A percentile compares a stretch with the other conserved stretches of the same genome.
Conservation (phyloP, 2,888 invertebrate species). For the Norana najaformis region DNA sequence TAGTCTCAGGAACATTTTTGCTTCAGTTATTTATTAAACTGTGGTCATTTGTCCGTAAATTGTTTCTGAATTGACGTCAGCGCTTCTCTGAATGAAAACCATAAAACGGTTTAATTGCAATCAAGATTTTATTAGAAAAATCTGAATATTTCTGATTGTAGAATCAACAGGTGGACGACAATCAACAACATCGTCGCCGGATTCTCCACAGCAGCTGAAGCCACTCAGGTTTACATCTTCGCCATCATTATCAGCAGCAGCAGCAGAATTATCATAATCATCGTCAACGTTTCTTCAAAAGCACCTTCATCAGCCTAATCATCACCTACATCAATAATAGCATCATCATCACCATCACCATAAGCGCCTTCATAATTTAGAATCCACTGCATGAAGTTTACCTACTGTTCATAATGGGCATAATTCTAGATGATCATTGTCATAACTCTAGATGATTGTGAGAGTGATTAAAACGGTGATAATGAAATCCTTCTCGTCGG, state of each 20-base stretch:
- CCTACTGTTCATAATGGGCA: no score
- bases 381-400: no score
- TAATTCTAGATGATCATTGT: conserved; percentile 21
- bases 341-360: not conserved
- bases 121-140: not conserved
- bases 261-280: not conserved
- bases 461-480: not conserved
- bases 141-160: not conserved
- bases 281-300: not conserved
- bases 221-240: not conserved
- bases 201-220: conserved; percentile 14
- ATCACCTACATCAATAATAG: not conserved
- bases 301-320: not conserved
- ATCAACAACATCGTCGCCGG: not conserved
- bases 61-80: not conserved
- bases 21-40: no score
- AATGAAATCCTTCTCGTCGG: not conserved
- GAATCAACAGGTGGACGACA: conserved; percentile 19
- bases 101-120: not conserved
- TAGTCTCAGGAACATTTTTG: not conserved
- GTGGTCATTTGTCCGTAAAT: no score
- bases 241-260: not conserved
- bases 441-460: not conserved
- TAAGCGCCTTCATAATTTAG: no score
- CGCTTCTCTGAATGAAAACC: not conserved